Conservation (phyloP, 2,113 vertebrate genomes). For the Burhinus oedicnemus region DNA sequence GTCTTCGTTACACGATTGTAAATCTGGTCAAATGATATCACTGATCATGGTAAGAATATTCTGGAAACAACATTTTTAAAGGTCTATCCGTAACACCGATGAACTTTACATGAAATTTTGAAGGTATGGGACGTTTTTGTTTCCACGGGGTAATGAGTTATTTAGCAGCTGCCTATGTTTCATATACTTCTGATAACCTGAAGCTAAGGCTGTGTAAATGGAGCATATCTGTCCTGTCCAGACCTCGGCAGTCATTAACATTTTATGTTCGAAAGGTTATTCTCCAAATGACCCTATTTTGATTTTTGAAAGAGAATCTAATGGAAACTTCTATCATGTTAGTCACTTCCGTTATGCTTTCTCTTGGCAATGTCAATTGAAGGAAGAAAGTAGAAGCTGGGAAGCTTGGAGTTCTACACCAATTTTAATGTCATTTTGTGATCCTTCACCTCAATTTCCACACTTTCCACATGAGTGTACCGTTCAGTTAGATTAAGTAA, state of each 20-base stretch:
- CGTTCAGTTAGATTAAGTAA: neutral
- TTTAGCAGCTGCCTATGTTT: neutral
- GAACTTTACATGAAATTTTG: neutral
- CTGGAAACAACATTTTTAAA: neutral
- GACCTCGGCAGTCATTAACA: neutral
- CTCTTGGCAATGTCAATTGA: neutral
- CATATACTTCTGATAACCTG: neutral
- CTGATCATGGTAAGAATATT: neutral
- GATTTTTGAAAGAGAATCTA: neutral
- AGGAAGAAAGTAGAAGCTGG: neutral
- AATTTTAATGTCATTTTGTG: neutral
- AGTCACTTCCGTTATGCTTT: neutral
- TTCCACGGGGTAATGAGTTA: neutral
- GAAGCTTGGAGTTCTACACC: neutral
- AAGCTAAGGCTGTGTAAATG: neutral
- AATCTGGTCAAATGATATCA: neutral
- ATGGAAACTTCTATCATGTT: neutral
- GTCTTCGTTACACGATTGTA: rapidly evolving
- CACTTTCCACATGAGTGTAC: neutral
- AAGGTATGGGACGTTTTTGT: neutral
- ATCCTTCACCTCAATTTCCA: constrained; percentile 10
- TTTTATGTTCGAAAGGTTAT: neutral
- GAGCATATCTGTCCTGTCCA: neutral
- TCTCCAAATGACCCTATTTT: neutral
- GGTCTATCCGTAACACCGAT: neutral